These are phyloP conservation scores for Ciconia stormi DNA, from an alignment of 2,113 vertebrate genomes.

Conservation along the genomic window DNA sequence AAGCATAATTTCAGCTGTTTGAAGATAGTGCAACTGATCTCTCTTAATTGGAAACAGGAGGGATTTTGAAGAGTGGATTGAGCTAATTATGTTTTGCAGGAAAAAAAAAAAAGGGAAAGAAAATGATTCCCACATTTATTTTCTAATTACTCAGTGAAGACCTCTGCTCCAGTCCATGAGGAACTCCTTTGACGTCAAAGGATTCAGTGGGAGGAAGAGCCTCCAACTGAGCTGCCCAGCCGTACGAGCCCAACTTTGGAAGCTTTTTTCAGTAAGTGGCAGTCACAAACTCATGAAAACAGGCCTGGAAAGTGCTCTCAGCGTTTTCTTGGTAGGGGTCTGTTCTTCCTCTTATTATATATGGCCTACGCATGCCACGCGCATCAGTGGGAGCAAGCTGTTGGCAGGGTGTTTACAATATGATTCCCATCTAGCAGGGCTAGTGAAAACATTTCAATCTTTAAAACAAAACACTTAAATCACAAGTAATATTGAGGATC, in stretches of 20 bases:
- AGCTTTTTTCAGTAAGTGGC: not conserved
- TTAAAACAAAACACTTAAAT: constrained; percentile 29
- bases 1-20: constrained; percentile 48
- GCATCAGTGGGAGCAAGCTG: not conserved
- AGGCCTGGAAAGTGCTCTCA: not conserved
- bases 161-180: constrained; percentile 51
- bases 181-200: constrained; percentile 62
- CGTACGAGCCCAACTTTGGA: not conserved
- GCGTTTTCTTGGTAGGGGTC: not conserved
- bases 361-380: not conserved
- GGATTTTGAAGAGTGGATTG: constrained; percentile 60
- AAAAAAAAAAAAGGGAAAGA: not conserved
- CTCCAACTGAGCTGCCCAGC: constrained; percentile 26
- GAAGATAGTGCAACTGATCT: constrained; percentile 62
- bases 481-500: not conserved
- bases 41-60: constrained; percentile 62
- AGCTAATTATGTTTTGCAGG: constrained; percentile 57
- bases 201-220: constrained; percentile 16
- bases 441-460: constrained; percentile 23
- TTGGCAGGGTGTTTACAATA: constrained; percentile 9
- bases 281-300: not conserved
- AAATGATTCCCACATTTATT: constrained; percentile 67
- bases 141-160: constrained; percentile 65
- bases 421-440: not conserved
- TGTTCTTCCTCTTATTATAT: not conserved